Base-by-base conservation (phyloP, 2,113 vertebrate genomes). In the Nettapus auritus region DNA sequence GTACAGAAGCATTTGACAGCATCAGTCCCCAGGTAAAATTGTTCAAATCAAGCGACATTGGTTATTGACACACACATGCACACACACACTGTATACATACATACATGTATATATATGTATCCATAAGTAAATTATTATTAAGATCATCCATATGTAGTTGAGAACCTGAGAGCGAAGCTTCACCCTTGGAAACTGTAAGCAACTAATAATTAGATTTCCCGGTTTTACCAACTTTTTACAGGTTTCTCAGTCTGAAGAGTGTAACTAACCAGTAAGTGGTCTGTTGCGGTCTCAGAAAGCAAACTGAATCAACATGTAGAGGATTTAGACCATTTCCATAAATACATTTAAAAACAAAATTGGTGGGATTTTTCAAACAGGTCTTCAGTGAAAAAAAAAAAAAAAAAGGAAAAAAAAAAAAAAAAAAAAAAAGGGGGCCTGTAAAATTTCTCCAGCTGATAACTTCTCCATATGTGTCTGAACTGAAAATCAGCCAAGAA, bases 391-490 rank as follows among this genome's bases (percentile, higher is more conserved):
- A 91, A 88, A 78, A 64, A 64, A 50, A n/a, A 42, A 92, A 86
- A 73, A 62, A 67, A 13, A 40, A 40, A 46, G 19, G 8, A 46
- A 19, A 44, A 44, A 7, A 44, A 44, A 7, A 44, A 18, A 42
- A 42, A 14, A 42, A 42, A 44, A 44, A 57, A 67, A 53, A 38
- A 34, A 33, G 46, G 81, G n/a, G 79, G 63, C 55, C 86, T 94
- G 76, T 92, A 57, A 80, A 93, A 93, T 88, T 79, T 96, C 85
- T 90, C 63, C 42, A 93, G 82, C 69, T 96, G 92, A 97, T 96
- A 77, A 87, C 80, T 97, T 97, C 93, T 78, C 96, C 97, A 97
- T 94, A 78, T 97, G 95, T 94, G 94, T 70, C 52, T 94, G 78
- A 83, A 14, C 7, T n/a, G 29, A 55, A 17, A 77, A 55, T 25